Evolutionary conservation across 2,888 invertebrate genomes (phyloP).

Genomic region (Schizaphis graminum): DNA sequence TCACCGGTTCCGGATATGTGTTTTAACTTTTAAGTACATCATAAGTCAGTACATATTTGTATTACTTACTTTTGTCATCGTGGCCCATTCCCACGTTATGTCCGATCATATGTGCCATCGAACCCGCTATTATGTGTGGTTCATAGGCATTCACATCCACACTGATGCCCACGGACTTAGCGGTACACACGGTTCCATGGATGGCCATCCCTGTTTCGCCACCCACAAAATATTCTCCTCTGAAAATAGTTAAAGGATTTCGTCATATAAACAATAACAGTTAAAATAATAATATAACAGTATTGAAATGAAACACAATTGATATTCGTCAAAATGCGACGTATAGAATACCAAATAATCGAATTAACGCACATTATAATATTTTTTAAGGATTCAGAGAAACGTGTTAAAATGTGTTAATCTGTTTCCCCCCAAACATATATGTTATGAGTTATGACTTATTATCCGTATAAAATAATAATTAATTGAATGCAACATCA

Average conservation of each 20-base stretch:
- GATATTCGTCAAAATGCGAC: not conserved
- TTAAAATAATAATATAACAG: not conserved
- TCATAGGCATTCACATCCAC: constrained; percentile 95
- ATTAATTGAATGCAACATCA: not conserved
- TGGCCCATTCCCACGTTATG: constrained; percentile 98
- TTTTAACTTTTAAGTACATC: not conserved
- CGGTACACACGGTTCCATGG: constrained; percentile 93
- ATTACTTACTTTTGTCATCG: constrained; percentile 85
- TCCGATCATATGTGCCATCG: constrained; percentile 98
- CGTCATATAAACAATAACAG: not conserved
- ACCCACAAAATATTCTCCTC: constrained; percentile 87
- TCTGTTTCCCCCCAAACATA: not conserved
- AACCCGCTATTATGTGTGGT: constrained; percentile 93
- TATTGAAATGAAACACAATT: not conserved
- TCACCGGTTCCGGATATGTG: not conserved
- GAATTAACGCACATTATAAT: not conserved
- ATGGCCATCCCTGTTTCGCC: constrained; percentile 95
- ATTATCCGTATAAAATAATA: not conserved
- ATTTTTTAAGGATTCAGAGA: not conserved
- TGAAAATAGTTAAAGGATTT: constrained; percentile 70
- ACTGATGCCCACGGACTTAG: constrained; percentile 92
- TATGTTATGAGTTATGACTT: not conserved
- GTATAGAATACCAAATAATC: not conserved
- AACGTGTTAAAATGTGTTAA: not conserved
- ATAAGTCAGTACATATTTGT: not conserved